Evolutionary conservation across 1,140 invertebrate genomes (phyloP).

Genomic region (Acromyrmex echinatior): DNA sequence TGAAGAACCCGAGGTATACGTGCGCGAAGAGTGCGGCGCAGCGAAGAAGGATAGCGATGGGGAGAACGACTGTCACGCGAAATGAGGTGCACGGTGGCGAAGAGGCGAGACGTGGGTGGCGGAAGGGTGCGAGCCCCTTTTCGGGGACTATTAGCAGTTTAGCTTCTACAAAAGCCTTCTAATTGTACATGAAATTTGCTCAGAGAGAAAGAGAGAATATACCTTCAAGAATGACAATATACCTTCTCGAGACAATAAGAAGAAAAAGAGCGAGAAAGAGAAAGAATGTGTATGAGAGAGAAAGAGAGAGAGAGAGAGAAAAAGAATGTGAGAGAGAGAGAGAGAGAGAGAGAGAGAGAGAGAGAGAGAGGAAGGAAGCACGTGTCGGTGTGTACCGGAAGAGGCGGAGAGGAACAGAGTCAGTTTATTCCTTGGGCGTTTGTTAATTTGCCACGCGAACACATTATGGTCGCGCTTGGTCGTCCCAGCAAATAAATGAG

Average conservation of each 20-base stretch:
- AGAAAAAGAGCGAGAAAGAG: conserved; percentile 48
- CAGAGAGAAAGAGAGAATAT: conserved; percentile 41
- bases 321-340: conserved; percentile 16
- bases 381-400: conserved; percentile 58
- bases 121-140: conserved; percentile 57
- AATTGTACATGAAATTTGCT: conserved; percentile 85
- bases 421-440: conserved; percentile 76
- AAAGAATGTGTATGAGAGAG: conserved; percentile 28
- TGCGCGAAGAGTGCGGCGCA: conserved; percentile 14
- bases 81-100: conserved; percentile 79
- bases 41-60: conserved; percentile 61
- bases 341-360: conserved; percentile 32
- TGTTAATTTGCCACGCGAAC: conserved; percentile 82
- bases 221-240: conserved; percentile 73
- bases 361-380: conserved; percentile 30
- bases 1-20: conserved; percentile 58
- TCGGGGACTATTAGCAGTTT: conserved; percentile 80
- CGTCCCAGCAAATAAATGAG: conserved; percentile 48
- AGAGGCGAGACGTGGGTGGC: conserved; percentile 55
- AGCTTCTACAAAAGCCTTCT: conserved; percentile 83
- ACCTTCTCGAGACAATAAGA: conserved; percentile 57
- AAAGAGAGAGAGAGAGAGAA: conserved; percentile 8
- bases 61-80: conserved; percentile 82
- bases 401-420: conserved; percentile 64
- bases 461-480: conserved; percentile 72